Percentiles rank a stretch among this genome's conserved stretches.
phyloP scores from a whole-genome alignment of 2,888 invertebrate species.

The Hydrotaea cyrtoneurina region DNA sequence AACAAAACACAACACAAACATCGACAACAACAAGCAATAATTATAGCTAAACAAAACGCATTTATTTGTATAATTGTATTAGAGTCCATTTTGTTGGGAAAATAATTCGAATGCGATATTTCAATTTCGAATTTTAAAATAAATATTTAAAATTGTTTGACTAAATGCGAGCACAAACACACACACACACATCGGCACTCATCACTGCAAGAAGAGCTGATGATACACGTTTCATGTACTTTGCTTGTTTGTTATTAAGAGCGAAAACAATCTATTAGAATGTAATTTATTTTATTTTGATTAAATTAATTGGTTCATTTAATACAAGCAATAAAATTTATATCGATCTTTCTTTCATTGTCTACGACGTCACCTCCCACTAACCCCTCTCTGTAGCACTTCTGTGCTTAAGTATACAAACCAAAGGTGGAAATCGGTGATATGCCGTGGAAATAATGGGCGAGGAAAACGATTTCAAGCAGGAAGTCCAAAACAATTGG shows the following conservation, averaged over 20 bases:
- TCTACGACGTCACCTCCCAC: slow-evolving; percentile 1
- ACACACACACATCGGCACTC: not conserved
- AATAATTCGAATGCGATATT: slow-evolving; percentile 70
- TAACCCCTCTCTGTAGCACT: no score
- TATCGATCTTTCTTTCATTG: slow-evolving; percentile 35
- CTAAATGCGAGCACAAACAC: slow-evolving; percentile 34
- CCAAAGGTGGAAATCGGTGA: slow-evolving; percentile 4
- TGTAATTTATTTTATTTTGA: slow-evolving; percentile 64
- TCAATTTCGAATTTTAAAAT: slow-evolving; percentile 75
- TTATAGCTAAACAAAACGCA: slow-evolving; percentile 5
- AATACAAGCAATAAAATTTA: slow-evolving; percentile 62
- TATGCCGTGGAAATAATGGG: slow-evolving; percentile 29
- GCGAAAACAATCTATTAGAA: slow-evolving; percentile 57
- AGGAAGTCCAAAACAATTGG: slow-evolving; percentile 9
- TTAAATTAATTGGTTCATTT: slow-evolving; percentile 62
- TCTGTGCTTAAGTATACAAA: not conserved
- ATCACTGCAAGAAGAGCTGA: no score
- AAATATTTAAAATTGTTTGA: slow-evolving; percentile 75
- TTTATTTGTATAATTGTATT: slow-evolving; percentile 30
- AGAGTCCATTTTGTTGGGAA: slow-evolving; percentile 37
- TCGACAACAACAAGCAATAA: slow-evolving; percentile 16
- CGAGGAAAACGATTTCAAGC: slow-evolving; percentile 3
- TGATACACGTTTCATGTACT: no score
- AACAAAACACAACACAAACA: slow-evolving; percentile 28
- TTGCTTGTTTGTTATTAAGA: slow-evolving; percentile 27